Base-by-base conservation (phyloP, 2,888 invertebrate species). In the Drosophila falleni region DNA sequence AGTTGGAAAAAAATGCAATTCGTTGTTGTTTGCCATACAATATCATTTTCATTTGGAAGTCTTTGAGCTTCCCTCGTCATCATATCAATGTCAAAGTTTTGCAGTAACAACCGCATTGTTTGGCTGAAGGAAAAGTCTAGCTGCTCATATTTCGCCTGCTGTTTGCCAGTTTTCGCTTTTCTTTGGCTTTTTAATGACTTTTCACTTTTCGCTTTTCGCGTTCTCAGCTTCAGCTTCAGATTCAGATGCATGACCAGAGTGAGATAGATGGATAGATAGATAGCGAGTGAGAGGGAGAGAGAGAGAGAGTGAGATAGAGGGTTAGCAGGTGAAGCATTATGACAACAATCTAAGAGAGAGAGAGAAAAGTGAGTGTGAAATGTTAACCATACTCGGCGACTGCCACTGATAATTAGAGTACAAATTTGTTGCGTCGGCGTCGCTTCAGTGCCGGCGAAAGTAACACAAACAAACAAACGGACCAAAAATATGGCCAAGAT, bases 361-460 rank as follows among this genome's bases (percentile, higher is more conserved):
- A 60, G 67, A 78, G 19, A 81, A 80, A 80, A 80, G 83, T 80
- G 83, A 82, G 84, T 85, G 84, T 89, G 89, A 85, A 81, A 72
- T 74, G 71, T 81, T 75, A 67, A 71, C 54, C 71, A 54, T 54
- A 64, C 56, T 50, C 56, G 54, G 49, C 49, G 47, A 64, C 33
- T 59, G 46, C 37, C 11, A 60, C 69, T 81, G 70, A 87, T 85
- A 85, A 85, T 85, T 85, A 87, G 82, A 81, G 74, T 87, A 85
- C 73, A 84, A 81, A 85, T 89, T 84, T 78, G 81, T 72, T 70
- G 76, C 74, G 76, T 76, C 42, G 54, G 68, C 63, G 64, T 63
- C 66, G 83, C 83, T 89, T 78, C 81, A 89, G 62, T 84, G 83
- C 87, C 67, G 70, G 89, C 87, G 84, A 84, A 84, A 84, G 84